Percentiles rank a stretch among this genome's conserved stretches.
These are phyloP conservation scores for Strongylocentrotus purpuratus DNA, from an alignment of 35 echinoderm and acorn worm genomes.

Conservation along the genomic window DNA sequence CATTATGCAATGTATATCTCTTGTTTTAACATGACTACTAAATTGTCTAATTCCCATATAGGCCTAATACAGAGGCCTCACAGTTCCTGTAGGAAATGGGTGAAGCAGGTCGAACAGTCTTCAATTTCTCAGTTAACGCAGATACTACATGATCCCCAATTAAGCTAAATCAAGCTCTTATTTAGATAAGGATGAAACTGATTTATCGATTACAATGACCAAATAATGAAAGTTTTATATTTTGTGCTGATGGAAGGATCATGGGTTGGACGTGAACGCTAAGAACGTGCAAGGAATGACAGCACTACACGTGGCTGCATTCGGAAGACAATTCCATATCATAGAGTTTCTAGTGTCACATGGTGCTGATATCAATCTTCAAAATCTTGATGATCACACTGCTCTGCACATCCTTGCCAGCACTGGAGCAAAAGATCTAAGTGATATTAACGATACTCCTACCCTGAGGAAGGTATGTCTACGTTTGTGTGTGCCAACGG, in stretches of 20 bases:
- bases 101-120: too few species aligned
- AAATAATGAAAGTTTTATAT: neutral
- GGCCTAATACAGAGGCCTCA: too few species aligned
- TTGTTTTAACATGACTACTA: too few species aligned
- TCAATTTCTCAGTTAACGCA: too few species aligned
- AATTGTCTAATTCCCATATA: too few species aligned
- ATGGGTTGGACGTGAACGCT: neutral
- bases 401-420: neutral
- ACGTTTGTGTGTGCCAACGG: too few species aligned
- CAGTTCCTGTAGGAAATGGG: too few species aligned
- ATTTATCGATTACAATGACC: too few species aligned
- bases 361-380: neutral
- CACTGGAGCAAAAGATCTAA: neutral
- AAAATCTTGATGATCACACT: neutral
- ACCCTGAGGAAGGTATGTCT: neutral
- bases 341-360: neutral
- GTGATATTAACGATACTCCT: neutral
- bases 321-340: neutral
- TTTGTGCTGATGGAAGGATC: neutral
- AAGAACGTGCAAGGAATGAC: neutral
- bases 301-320: neutral
- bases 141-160: too few species aligned
- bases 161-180: too few species aligned
- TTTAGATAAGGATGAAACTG: too few species aligned
- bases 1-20: too few species aligned